These are phyloP conservation scores for Heteromormyrus szaboi DNA, from an alignment of 2,797 vertebrate species.

Conservation along the genomic window DNA sequence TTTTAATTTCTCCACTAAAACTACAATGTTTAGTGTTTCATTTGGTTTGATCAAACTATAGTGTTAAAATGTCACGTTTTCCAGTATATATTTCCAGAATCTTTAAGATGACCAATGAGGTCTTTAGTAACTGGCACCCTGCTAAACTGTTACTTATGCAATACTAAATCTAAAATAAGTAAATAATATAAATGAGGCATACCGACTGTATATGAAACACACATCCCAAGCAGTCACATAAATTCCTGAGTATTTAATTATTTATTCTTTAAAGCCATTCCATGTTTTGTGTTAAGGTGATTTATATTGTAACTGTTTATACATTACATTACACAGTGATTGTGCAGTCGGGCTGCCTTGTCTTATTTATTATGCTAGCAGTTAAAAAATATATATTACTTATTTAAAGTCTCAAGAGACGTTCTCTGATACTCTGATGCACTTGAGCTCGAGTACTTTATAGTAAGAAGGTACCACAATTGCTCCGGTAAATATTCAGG, in stretches of 20 bases:
- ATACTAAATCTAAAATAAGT: not conserved
- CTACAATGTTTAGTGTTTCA: not conserved
- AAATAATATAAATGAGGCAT: not conserved
- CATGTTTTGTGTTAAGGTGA: not conserved
- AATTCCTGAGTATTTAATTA: slow-evolving; percentile 1
- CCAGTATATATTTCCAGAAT: not conserved
- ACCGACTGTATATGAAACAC: not conserved
- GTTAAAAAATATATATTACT: not conserved
- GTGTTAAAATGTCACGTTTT: not conserved
- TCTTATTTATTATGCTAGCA: not conserved
- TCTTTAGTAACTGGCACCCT: not conserved
- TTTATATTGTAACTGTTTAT: not conserved
- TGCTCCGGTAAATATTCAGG: not conserved
- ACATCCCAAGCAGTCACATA: not conserved
- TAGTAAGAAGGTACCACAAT: not conserved
- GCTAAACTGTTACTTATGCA: not conserved
- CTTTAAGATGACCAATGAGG: not conserved
- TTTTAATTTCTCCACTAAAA: not conserved
- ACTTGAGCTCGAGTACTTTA: not conserved
- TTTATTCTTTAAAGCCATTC: not conserved
- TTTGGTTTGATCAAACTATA: not conserved
- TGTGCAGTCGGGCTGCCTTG: not conserved
- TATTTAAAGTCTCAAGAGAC: not conserved
- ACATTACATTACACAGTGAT: not conserved
- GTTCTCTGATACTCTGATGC: not conserved